Evolutionary conservation across 2,113 vertebrate genomes (phyloP).

Genomic region (Crocuta crocuta): DNA sequence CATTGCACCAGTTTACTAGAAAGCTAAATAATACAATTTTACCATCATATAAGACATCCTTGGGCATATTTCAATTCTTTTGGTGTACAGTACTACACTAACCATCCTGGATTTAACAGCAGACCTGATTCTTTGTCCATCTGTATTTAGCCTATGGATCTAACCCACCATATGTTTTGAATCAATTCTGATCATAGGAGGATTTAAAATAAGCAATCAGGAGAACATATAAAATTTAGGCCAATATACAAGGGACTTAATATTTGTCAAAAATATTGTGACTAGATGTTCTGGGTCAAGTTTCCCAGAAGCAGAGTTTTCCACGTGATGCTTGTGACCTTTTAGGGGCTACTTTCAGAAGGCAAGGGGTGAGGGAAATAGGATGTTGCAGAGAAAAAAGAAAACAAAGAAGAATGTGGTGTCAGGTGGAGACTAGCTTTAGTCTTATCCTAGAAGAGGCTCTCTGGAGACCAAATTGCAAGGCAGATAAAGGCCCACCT

Average conservation of each 20-base stretch:
- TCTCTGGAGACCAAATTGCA: neutral
- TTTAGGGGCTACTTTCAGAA: neutral
- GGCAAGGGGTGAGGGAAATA: neutral
- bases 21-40: neutral
- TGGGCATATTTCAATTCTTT: neutral
- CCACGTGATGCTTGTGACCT: neutral
- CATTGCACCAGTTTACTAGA: neutral
- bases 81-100: neutral
- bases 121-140: neutral
- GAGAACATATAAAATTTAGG: neutral
- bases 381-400: neutral
- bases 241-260: neutral
- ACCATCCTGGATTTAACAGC: neutral
- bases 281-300: neutral
- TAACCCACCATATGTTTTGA: neutral
- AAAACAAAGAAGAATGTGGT: neutral
- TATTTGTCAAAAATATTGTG: neutral
- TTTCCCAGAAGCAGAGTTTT: neutral
- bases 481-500: neutral
- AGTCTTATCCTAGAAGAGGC: neutral
- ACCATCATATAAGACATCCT: neutral
- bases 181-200: neutral
- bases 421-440: neutral
- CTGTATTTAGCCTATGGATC: neutral
- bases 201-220: slow-evolving; percentile 15